Conservation (phyloP, 1,140 invertebrate species). For the Littorina saxatilis region DNA sequence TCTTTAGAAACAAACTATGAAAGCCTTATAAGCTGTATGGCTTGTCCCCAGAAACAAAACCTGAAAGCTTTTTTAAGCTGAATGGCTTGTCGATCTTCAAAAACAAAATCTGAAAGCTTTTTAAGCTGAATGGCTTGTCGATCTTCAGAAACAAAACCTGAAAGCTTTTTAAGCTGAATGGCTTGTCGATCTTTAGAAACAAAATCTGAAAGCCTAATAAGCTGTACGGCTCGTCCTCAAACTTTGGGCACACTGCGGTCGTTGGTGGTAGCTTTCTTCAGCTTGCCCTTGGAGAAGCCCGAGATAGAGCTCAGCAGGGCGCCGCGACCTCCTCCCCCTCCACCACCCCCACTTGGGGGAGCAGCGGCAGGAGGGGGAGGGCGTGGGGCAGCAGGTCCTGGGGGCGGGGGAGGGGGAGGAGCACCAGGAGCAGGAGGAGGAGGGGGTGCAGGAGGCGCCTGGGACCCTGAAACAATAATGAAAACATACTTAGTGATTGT, state of each 20-base stretch:
- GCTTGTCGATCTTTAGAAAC: too few species aligned
- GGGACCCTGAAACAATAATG: constrained; percentile 7
- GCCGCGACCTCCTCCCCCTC: constrained; percentile 49
- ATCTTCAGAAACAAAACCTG: too few species aligned
- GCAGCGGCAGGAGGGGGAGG: constrained; percentile 41
- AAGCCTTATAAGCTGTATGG: too few species aligned
- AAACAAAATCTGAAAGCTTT: too few species aligned
- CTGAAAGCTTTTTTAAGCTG: too few species aligned
- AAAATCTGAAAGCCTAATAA: too few species aligned
- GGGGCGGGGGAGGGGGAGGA: constrained; percentile 40
- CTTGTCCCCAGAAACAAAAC: too few species aligned
- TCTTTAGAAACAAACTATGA: too few species aligned
- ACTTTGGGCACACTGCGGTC: constrained; percentile 71
- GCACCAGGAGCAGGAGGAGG: constrained; percentile 51
- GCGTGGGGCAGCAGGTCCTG: constrained; percentile 38
- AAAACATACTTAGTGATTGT: not conserved
- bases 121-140: too few species aligned
- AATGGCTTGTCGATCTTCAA: too few species aligned
- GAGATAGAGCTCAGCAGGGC: constrained; percentile 71
- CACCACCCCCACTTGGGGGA: constrained; percentile 30
- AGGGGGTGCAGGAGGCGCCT: constrained; percentile 40
- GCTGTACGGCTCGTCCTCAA: constrained; percentile 31
- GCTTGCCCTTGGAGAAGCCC: constrained; percentile 65
- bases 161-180: too few species aligned
- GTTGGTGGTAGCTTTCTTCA: constrained; percentile 69